These are phyloP conservation scores for Nycticebus coucang DNA, from an alignment of 2,113 vertebrate genomes.

Conservation along the genomic window DNA sequence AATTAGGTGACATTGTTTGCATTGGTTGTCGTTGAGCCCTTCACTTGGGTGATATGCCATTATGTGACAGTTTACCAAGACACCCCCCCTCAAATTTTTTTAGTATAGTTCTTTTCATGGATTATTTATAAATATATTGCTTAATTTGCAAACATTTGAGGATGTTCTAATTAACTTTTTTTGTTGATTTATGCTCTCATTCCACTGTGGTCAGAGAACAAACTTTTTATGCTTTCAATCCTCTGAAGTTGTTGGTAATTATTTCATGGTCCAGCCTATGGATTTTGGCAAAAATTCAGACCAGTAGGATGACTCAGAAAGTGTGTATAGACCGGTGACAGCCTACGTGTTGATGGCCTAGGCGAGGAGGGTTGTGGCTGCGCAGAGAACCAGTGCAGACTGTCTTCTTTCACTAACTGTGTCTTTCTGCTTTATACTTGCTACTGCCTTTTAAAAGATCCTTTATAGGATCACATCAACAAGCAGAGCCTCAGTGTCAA, in stretches of 20 bases:
- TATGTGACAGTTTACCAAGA: too few species aligned
- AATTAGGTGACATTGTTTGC: too few species aligned
- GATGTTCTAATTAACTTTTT: conserved; percentile 37
- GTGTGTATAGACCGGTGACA: background rate
- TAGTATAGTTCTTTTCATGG: background rate
- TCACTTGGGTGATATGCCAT: too few species aligned
- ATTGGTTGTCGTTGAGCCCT: too few species aligned
- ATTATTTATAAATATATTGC: conserved; percentile 22
- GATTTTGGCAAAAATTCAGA: background rate
- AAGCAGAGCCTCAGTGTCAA: background rate
- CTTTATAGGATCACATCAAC: background rate
- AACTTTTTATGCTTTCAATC: background rate
- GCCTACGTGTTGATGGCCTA: background rate
- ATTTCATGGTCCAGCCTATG: background rate
- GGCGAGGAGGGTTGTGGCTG: background rate
- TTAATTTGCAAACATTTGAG: background rate
- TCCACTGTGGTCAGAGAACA: background rate
- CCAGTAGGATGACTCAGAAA: background rate
- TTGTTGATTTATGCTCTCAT: conserved; percentile 10
- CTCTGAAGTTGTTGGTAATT: background rate
- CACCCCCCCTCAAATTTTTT: background rate
- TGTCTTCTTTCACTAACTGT: background rate
- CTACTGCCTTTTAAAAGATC: background rate
- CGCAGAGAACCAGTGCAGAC: background rate
- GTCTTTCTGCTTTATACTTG: background rate